Conservation (phyloP, 37 sponge, comb jelly and placozoan species). For the Chondrilla cf. caribensis region DNA sequence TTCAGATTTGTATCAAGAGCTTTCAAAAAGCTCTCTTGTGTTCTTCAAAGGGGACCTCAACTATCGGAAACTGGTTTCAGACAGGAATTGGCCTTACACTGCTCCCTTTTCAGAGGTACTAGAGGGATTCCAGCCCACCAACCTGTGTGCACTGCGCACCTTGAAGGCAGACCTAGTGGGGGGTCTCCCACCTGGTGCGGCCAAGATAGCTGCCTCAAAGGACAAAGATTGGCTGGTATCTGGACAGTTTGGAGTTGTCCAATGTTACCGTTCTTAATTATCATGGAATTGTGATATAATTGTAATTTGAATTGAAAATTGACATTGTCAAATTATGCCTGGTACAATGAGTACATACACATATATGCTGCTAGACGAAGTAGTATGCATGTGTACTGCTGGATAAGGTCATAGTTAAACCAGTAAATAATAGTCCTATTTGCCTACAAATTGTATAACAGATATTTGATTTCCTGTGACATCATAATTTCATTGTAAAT, state of each 20-base stretch:
- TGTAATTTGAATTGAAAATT: too few relatives aligned
- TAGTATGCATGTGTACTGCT: too few relatives aligned
- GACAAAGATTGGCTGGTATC: slow-evolving; percentile 83
- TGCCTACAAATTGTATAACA: too few relatives aligned
- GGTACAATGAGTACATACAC: too few relatives aligned
- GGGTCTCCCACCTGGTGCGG: slow-evolving; percentile 66
- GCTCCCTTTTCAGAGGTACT: slow-evolving; percentile 70
- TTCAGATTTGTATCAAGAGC: slow-evolving; percentile 73
- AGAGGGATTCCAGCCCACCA: slow-evolving; percentile 82
- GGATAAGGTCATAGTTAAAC: too few relatives aligned
- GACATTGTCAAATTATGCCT: too few relatives aligned
- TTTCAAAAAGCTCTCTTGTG: slow-evolving; percentile 64
- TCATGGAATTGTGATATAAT: background rate
- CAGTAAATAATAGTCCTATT: too few relatives aligned
- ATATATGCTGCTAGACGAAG: too few relatives aligned
- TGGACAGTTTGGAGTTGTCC: slow-evolving; percentile 86
- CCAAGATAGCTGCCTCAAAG: slow-evolving; percentile 55
- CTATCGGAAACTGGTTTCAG: slow-evolving; percentile 94
- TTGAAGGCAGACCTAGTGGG: slow-evolving; percentile 96
- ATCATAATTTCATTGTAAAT: too few relatives aligned
- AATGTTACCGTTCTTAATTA: slow-evolving; percentile 27
- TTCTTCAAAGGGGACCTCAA: slow-evolving; percentile 98
- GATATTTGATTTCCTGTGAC: too few relatives aligned
- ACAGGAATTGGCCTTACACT: slow-evolving; percentile 91
- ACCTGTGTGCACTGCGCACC: slow-evolving; percentile 86